Percentiles rank a stretch among this genome's conserved stretches.
These are phyloP conservation scores for Camponotus pennsylvanicus DNA, from an alignment of 1,140 invertebrate genomes.

Conservation along the genomic window DNA sequence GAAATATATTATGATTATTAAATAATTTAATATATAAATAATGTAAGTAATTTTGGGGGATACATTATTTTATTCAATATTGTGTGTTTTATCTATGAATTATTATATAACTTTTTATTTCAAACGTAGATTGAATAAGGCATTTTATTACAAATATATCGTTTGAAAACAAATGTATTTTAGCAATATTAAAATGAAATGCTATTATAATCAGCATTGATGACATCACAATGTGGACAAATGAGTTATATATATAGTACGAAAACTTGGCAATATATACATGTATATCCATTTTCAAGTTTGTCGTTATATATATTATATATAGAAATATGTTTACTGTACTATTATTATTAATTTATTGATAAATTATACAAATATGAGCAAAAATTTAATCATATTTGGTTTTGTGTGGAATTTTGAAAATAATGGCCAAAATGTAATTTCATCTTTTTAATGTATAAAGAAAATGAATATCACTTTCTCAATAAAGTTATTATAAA, in stretches of 20 bases:
- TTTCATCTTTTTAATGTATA: slow-evolving; percentile 52
- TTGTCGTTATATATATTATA: neutral
- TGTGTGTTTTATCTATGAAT: slow-evolving; percentile 2
- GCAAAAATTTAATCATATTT: slow-evolving; percentile 24
- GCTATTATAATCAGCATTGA: slow-evolving; percentile 18
- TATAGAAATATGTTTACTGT: no score
- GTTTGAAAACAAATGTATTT: slow-evolving; percentile 16
- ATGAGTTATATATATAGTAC: slow-evolving; percentile 14
- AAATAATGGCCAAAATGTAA: slow-evolving; percentile 53
- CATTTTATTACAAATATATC: slow-evolving; percentile 31
- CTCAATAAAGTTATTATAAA: slow-evolving; percentile 62
- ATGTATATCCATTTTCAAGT: slow-evolving; percentile 22
- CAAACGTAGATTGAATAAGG: neutral
- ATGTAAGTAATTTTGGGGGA: neutral
- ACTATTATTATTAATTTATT: slow-evolving; percentile 20
- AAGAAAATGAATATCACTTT: slow-evolving; percentile 49
- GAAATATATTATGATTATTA: slow-evolving; percentile 12
- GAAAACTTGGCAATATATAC: slow-evolving; percentile 33
- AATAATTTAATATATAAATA: slow-evolving; percentile 20
- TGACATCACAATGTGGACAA: neutral
- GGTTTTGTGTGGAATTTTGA: slow-evolving; percentile 25
- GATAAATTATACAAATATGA: slow-evolving; percentile 27
- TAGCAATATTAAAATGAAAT: slow-evolving; percentile 33
- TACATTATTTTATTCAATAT: slow-evolving; percentile 17
- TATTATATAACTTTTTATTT: slow-evolving; percentile 16